Evolutionary conservation across 2,888 invertebrate species (phyloP).

Genomic region (Rhamphomyia laevipes): DNA sequence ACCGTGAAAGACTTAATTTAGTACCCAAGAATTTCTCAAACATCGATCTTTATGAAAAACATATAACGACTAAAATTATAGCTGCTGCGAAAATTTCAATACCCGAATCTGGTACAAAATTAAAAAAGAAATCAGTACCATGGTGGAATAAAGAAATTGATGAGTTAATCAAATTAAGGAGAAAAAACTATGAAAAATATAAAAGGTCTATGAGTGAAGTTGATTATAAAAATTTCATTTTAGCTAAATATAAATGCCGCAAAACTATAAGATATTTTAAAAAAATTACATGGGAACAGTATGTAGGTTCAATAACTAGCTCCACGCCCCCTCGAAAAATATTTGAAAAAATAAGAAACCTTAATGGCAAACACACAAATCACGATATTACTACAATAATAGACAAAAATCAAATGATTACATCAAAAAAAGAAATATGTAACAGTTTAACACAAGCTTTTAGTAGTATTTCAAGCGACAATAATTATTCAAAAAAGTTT

Average conservation of each 20-base stretch:
- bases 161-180: not conserved
- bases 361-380: too few relatives aligned
- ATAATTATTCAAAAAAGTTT: not conserved
- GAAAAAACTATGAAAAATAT: not conserved
- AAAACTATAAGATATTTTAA: not conserved
- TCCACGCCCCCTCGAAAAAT: too few relatives aligned
- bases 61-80: not conserved
- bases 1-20: not conserved
- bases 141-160: not conserved
- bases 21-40: not conserved
- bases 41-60: not conserved
- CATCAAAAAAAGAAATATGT: not conserved
- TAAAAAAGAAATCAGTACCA: not conserved
- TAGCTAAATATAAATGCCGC: not conserved
- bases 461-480: not conserved
- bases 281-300: not conserved
- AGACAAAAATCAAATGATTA: too few relatives aligned
- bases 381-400: too few relatives aligned
- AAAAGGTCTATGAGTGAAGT: not conserved
- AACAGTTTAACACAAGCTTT: not conserved
- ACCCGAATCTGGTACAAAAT: not conserved
- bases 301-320: too few relatives aligned
- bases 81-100: not conserved
- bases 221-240: not conserved
- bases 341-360: too few relatives aligned